Conservation (phyloP, 2,797 vertebrate species). For the Xenops minutus region DNA sequence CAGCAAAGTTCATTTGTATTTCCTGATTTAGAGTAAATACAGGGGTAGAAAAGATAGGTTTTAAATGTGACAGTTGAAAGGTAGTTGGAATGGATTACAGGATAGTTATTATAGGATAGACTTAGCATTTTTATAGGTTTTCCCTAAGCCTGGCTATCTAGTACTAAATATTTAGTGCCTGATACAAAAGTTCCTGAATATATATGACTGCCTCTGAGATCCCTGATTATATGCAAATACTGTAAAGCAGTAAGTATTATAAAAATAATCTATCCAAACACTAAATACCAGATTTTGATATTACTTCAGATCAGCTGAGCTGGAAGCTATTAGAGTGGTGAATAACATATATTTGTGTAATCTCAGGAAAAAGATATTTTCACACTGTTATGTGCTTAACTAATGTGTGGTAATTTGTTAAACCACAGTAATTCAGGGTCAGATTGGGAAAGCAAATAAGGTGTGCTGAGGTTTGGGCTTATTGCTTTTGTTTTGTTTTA, state of each 20-base stretch:
- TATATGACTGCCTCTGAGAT: not conserved
- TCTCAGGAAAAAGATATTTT: not conserved
- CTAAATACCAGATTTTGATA: not conserved
- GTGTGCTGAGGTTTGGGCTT: not conserved
- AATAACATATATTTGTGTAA: not conserved
- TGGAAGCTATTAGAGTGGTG: not conserved
- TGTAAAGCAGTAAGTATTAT: not conserved
- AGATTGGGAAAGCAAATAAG: not conserved
- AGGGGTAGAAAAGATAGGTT: not conserved
- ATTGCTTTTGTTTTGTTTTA: not conserved
- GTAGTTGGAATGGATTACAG: not conserved
- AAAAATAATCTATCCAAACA: not conserved
- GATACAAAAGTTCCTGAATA: not conserved
- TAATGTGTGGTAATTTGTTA: not conserved
- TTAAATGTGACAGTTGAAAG: not conserved
- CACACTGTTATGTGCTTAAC: not conserved
- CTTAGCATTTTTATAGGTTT: not conserved
- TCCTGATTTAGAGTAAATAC: not conserved
- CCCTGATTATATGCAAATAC: not conserved
- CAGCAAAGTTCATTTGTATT: not conserved
- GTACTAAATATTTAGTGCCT: not conserved
- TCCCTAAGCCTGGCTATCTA: not conserved
- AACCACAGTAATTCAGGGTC: not conserved
- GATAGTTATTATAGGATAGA: not conserved
- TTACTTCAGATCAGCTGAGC: not conserved